Evolutionary conservation across 2,113 vertebrate genomes (phyloP).

Genomic region (Colinus virginianus): DNA sequence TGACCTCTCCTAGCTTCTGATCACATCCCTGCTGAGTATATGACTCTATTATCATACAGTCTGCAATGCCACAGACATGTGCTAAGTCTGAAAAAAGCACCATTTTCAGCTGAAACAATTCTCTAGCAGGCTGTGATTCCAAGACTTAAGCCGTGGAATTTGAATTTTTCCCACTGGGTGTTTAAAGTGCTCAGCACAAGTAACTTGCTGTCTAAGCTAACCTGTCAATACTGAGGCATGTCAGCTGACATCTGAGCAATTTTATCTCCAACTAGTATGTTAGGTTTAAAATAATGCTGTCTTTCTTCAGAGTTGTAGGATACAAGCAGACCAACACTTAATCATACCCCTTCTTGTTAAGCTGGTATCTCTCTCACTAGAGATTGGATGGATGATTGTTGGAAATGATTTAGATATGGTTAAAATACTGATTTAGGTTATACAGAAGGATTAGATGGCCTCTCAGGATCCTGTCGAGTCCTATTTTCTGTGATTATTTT

Average conservation of each 20-base stretch:
- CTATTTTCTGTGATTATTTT: not conserved
- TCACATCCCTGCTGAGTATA: conserved; percentile 48
- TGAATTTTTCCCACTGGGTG: conserved; percentile 67
- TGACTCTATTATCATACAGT: conserved; percentile 60
- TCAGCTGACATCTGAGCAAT: conserved; percentile 63
- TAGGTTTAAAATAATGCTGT: conserved; percentile 55
- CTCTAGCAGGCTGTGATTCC: conserved; percentile 55
- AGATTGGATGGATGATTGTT: not conserved
- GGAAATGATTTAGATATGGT: not conserved
- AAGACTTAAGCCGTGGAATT: conserved; percentile 53
- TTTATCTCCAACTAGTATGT: conserved; percentile 54
- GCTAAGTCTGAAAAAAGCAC: conserved; percentile 59
- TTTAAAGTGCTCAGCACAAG: conserved; percentile 66
- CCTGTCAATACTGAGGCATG: conserved; percentile 67
- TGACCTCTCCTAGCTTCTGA: conserved; percentile 52
- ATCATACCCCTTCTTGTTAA: not conserved
- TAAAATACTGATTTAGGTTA: not conserved
- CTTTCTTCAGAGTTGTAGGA: conserved; percentile 35
- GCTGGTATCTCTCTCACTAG: not conserved
- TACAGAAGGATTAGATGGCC: not conserved
- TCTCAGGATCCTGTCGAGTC: not conserved
- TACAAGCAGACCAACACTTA: not conserved
- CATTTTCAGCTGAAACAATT: conserved; percentile 65
- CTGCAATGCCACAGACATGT: conserved; percentile 56
- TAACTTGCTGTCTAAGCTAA: conserved; percentile 70